These are phyloP conservation scores for Hypocryptadius cinnamomeus DNA, from an alignment of 2,113 vertebrate genomes.

Conservation along the genomic window DNA sequence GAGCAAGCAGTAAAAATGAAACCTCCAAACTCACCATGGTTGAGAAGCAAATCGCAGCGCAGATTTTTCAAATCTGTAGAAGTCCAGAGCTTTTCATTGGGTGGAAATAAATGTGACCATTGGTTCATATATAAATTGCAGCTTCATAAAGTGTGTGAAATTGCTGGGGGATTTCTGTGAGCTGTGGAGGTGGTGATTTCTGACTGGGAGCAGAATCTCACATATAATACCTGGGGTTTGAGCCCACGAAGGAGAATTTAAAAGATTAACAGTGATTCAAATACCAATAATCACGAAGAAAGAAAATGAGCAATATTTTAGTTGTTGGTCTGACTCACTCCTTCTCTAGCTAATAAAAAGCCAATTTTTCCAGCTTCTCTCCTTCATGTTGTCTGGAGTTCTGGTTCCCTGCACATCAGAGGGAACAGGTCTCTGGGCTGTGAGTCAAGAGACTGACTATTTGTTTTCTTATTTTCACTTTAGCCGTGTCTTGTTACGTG, in stretches of 20 bases:
- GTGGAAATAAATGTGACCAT: background rate
- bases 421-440: background rate
- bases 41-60: background rate
- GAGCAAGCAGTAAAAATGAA: constrained; percentile 1
- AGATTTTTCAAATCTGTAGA: background rate
- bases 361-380: background rate
- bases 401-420: background rate
- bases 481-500: background rate
- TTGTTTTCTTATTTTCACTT: background rate
- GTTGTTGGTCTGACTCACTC: background rate
- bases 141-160: background rate
- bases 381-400: background rate
- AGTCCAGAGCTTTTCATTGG: background rate
- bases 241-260: background rate
- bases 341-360: background rate
- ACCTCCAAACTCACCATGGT: background rate
- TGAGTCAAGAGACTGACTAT: background rate
- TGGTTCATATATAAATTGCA: constrained; percentile 11
- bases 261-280: background rate
- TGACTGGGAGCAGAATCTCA: background rate
- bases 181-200: background rate
- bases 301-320: background rate
- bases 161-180: background rate
- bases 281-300: background rate
- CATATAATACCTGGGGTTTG: background rate